Evolutionary conservation across 2,888 invertebrate species (phyloP).

Genomic region (Idaea straminata): DNA sequence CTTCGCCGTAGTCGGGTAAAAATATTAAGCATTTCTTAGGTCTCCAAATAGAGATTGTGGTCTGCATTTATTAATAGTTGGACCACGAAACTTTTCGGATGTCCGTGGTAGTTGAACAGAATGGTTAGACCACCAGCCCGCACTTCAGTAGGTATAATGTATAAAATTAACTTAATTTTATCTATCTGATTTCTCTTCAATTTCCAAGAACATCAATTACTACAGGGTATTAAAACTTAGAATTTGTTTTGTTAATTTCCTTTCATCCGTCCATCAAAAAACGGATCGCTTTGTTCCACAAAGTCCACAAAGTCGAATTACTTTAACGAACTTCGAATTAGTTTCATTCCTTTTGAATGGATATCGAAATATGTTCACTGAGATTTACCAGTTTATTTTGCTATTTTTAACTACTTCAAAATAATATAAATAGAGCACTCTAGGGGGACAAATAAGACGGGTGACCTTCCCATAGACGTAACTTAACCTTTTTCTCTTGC

Average conservation of each 20-base stretch:
- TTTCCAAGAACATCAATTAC: conserved; percentile 22
- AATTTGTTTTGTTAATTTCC: conserved; percentile 28
- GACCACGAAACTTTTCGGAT: too few species aligned
- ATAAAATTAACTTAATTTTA: not conserved
- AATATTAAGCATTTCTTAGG: too few species aligned
- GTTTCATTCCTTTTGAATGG: conserved; percentile 30
- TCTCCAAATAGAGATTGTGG: too few species aligned
- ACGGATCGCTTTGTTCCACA: conserved; percentile 26
- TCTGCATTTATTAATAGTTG: too few species aligned
- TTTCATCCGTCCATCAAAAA: conserved; percentile 25
- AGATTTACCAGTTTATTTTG: conserved; percentile 18
- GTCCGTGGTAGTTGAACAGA: too few species aligned
- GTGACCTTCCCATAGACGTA: too few species aligned
- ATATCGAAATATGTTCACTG: not conserved
- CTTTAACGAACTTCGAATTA: conserved; percentile 34
- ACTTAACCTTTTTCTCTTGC: too few species aligned
- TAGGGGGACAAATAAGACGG: too few species aligned
- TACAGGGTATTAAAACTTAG: conserved; percentile 26
- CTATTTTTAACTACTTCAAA: not conserved
- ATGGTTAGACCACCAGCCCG: too few species aligned
- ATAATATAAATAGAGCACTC: not conserved
- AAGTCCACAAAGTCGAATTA: conserved; percentile 34
- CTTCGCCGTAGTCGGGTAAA: too few species aligned
- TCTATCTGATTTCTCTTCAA: conserved; percentile 2
- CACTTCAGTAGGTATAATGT: not conserved